Evolutionary conservation across 1,140 invertebrate genomes (phyloP).

Genomic region (Aphelenchoides avenae): DNA sequence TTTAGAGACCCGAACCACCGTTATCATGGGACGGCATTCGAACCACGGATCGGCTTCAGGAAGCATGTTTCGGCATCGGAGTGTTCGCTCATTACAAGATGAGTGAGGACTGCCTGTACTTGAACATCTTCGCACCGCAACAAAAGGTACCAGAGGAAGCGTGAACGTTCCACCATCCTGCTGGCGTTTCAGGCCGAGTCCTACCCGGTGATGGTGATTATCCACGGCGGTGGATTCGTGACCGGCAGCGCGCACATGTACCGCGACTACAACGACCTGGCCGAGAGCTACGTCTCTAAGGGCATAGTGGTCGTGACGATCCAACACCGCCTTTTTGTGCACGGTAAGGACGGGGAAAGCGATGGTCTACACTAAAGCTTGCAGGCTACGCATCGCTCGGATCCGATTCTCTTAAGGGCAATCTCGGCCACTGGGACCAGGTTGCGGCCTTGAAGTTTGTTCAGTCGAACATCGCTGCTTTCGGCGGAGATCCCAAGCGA

Average conservation of each 20-base stretch:
- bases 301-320: conserved; percentile 21
- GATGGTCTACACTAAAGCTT: not conserved
- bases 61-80: no score
- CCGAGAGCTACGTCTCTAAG: conserved; percentile 17
- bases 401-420: conserved; percentile 52
- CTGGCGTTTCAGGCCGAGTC: conserved; percentile 5
- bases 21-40: no score
- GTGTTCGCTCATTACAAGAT: no score
- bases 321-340: conserved; percentile 27
- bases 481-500: conserved; percentile 64
- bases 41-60: no score
- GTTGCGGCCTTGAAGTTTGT: conserved; percentile 57
- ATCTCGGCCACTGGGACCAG: conserved; percentile 60
- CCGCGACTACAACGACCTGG: not conserved
- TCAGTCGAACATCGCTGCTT: conserved; percentile 61
- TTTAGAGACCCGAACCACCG: no score
- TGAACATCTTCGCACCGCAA: conserved; percentile 27
- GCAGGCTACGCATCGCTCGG: conserved; percentile 53
- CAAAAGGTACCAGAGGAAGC: no score
- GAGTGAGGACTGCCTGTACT: conserved; percentile 41
- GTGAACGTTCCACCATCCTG: conserved; percentile 4
- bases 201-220: conserved; percentile 52
- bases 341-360: conserved; percentile 10
- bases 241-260: not conserved
- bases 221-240: conserved; percentile 48